Evolutionary conservation across 2,888 invertebrate species (phyloP), one percentile per base, ranked within the genome.

Genomic region (Noctua fimbriata): DNA sequence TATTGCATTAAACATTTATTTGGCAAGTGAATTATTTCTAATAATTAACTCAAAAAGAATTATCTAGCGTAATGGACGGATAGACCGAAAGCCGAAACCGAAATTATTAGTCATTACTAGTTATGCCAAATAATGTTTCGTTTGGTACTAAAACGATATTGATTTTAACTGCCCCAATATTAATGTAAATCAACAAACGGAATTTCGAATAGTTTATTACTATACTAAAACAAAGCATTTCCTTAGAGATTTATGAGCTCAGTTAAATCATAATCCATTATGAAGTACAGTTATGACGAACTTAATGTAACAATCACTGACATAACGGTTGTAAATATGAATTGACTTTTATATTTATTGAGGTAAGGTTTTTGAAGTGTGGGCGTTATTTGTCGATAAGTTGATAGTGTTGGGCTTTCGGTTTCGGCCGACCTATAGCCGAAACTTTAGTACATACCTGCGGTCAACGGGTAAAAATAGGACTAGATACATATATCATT

Each of bases 321-420:
- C 47, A 52, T 76, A 63, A 76, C 52, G 41, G 74, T 63, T 82
- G 82, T 85, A 77, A 86, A 82, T 69, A 86, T 86, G 72, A 82
- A 78, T 69, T 75, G 86, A 86, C 72, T 77, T 86, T 78, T 75
- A 74, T 81, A 76, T 82, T 82, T 77, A 82, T 84, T 70, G 32
- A 7, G n/a, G 44, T 55, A 52, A 52, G 58, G 74, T 78, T 78
- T 78, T 72, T 55, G 21, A 41, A 55, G 69, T 78, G 78, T 82
- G 60, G 83, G 86, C 63, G 75, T 36, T 12, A 32, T 36, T 72
- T 65, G 10, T 65, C 44, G 12, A 2, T 74, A 72, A 82, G 4
- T 65, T 63, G 14, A 7, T 75, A 78, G 86, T 86, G 78, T 73
- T 78, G 77, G 12, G 24, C 24, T 41, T 7, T 69, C 49, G 28